Evolutionary conservation across 2,797 vertebrate species (phyloP).

Genomic region (Siniperca undulata): DNA sequence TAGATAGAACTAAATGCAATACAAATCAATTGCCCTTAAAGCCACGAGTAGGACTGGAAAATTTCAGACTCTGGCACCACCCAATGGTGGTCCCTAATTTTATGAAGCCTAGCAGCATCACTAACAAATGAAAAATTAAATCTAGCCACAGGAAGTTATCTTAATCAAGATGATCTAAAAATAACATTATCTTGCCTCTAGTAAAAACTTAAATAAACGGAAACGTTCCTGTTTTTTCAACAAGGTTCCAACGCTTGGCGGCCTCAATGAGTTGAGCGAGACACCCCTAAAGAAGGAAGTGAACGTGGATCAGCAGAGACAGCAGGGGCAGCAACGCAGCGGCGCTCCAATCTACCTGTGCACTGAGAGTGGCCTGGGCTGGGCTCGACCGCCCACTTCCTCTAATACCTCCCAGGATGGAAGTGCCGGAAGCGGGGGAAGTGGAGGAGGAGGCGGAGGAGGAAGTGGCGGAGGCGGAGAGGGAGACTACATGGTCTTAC

Average conservation of each 20-base stretch:
- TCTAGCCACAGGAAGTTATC: not conserved
- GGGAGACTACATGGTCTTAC: slow-evolving; percentile 98
- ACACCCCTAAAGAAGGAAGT: slow-evolving; percentile 89
- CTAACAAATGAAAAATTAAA: not conserved
- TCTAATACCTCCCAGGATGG: slow-evolving; percentile 82
- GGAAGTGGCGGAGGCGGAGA: slow-evolving; percentile 84
- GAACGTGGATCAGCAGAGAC: slow-evolving; percentile 88
- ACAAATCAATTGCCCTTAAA: not conserved
- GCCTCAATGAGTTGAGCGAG: slow-evolving; percentile 91
- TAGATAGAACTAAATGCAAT: not conserved
- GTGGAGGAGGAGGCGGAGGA: slow-evolving; percentile 86
- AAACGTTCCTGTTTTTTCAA: not conserved
- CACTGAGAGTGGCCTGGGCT: slow-evolving; percentile 93
- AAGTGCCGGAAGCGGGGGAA: slow-evolving; percentile 79
- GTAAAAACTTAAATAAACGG: not conserved
- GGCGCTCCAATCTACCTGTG: slow-evolving; percentile 93
- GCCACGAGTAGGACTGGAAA: not conserved
- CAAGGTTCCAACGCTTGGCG: slow-evolving; percentile 89
- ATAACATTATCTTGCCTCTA: not conserved
- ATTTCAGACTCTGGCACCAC: no score
- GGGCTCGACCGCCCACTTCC: slow-evolving; percentile 89
- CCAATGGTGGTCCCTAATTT: not conserved
- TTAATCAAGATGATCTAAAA: not conserved
- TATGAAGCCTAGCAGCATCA: not conserved
- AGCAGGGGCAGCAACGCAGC: slow-evolving; percentile 81